Evolutionary conservation across 2,888 invertebrate species (phyloP).

Genomic region (Idaea biselata): DNA sequence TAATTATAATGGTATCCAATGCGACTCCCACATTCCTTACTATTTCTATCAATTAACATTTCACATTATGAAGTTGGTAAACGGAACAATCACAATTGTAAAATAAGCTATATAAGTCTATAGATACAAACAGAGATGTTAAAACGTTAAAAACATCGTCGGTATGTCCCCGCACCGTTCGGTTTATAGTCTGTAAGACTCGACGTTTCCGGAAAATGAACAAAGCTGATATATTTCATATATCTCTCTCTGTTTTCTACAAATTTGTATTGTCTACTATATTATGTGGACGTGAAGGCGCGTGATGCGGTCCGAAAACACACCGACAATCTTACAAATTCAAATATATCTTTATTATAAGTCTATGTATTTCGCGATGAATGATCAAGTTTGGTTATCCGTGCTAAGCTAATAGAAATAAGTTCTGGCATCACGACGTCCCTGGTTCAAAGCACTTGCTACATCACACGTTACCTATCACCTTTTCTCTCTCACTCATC

Average conservation of each 20-base stretch:
- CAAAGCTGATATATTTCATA: slow-evolving; percentile 65
- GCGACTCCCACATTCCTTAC: slow-evolving; percentile 69
- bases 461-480: slow-evolving; percentile 56
- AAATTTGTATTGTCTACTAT: slow-evolving; percentile 39
- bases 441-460: slow-evolving; percentile 64
- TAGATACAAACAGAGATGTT: slow-evolving; percentile 74
- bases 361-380: slow-evolving; percentile 78
- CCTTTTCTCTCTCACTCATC: slow-evolving; percentile 72
- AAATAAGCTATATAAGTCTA: slow-evolving; percentile 76
- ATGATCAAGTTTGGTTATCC: slow-evolving; percentile 79
- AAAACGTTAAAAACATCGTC: slow-evolving; percentile 58
- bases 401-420: slow-evolving; percentile 72
- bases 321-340: slow-evolving; percentile 57
- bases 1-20: slow-evolving; percentile 63
- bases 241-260: slow-evolving; percentile 48
- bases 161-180: slow-evolving; percentile 46
- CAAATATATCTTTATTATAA: slow-evolving; percentile 67
- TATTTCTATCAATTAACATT: slow-evolving; percentile 74
- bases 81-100: slow-evolving; percentile 77
- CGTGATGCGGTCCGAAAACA: slow-evolving; percentile 45
- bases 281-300: slow-evolving; percentile 49
- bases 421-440: slow-evolving; percentile 67
- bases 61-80: slow-evolving; percentile 75
- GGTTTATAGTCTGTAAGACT: slow-evolving; percentile 73
- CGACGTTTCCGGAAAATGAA: slow-evolving; percentile 32